These are phyloP conservation scores for Melolontha melolontha DNA, from an alignment of 2,888 invertebrate genomes.

Conservation along the genomic window DNA sequence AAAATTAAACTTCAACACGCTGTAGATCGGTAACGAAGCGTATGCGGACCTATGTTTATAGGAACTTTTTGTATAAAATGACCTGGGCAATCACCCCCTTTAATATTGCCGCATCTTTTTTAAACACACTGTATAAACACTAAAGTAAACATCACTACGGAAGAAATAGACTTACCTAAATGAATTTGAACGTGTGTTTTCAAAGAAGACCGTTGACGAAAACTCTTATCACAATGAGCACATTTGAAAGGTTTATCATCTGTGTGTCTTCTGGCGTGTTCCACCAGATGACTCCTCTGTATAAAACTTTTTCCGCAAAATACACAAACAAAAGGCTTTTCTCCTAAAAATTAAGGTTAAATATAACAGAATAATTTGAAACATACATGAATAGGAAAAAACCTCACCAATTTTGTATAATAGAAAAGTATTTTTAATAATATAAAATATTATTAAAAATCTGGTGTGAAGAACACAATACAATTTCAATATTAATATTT, in stretches of 20 bases:
- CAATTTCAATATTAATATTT: no score
- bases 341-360: slow-evolving; percentile 51
- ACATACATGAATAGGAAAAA: slow-evolving; percentile 12
- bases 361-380: slow-evolving; percentile 26
- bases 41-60: no score
- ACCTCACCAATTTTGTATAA: neutral
- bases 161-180: slow-evolving; percentile 52
- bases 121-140: no score
- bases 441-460: no score
- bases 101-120: no score
- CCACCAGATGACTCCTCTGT: slow-evolving; percentile 60
- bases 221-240: slow-evolving; percentile 57
- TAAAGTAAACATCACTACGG: no score
- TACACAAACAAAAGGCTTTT: slow-evolving; percentile 60
- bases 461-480: no score
- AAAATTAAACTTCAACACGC: no score
- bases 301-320: slow-evolving; percentile 59
- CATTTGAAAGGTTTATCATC: slow-evolving; percentile 59
- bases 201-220: slow-evolving; percentile 57
- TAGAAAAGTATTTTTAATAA: no score
- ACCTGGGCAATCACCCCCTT: no score
- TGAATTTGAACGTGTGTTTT: slow-evolving; percentile 60
- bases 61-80: no score
- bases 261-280: slow-evolving; percentile 59
- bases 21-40: no score